A percentile compares a stretch with the other conserved stretches of the same genome.
These are phyloP conservation scores for Erpobdella octoculata DNA, from an alignment of 2,888 invertebrate species.

Conservation along the genomic window DNA sequence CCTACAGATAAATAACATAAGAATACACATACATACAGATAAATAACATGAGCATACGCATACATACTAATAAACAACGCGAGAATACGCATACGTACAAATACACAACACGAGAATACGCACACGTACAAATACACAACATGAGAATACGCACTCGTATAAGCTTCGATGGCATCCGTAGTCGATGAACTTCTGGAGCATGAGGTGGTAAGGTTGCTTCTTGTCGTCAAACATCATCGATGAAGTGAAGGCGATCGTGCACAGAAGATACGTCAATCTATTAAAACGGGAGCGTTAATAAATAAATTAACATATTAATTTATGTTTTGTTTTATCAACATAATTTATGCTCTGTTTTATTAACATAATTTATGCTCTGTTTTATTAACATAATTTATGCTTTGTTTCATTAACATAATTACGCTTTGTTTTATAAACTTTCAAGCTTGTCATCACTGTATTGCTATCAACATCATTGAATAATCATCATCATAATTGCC, in stretches of 20 bases:
- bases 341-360: neutral
- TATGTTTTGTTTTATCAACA: neutral
- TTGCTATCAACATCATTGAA: too few species aligned
- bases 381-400: neutral
- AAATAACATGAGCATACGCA: too few species aligned
- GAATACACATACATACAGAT: too few species aligned
- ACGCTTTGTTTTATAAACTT: too few species aligned
- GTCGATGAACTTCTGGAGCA: conserved; percentile 71
- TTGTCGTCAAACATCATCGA: conserved; percentile 79
- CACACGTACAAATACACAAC: neutral
- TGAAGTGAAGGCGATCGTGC: conserved; percentile 73
- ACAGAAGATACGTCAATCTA: conserved; percentile 71
- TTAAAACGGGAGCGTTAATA: too few species aligned
- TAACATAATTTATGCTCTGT: neutral
- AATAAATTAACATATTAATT: neutral
- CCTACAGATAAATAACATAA: too few species aligned
- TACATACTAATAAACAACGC: too few species aligned
- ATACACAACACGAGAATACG: neutral
- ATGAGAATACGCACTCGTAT: conserved; percentile 52
- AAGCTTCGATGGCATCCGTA: conserved; percentile 56
- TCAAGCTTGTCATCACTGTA: too few species aligned
- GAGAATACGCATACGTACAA: too few species aligned
- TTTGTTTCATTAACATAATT: neutral
- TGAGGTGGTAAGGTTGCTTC: conserved; percentile 72
- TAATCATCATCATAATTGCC: too few species aligned